Evolutionary conservation across 2,113 vertebrate genomes (phyloP).

Genomic region (Tursiops truncatus): DNA sequence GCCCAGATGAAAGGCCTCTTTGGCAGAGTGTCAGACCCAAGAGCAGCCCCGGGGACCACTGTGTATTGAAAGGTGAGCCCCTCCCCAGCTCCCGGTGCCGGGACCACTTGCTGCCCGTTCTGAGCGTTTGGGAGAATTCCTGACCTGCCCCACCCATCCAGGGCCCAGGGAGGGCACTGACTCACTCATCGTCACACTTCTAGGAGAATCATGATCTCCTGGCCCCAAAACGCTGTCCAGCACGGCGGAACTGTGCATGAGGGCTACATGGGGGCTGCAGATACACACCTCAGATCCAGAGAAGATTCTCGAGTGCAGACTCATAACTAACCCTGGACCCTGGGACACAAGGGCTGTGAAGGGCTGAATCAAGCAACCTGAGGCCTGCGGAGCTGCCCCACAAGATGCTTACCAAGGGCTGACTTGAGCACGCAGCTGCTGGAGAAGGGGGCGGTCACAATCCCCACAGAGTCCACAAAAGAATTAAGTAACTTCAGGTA

Average conservation of each 20-base stretch:
- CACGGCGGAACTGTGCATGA: neutral
- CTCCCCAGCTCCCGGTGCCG: rapidly evolving
- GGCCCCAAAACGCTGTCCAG: neutral
- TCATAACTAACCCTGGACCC: neutral
- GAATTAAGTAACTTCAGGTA: slow-evolving; percentile 94
- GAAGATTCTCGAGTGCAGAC: neutral
- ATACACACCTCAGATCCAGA: neutral
- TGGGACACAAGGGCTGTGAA: neutral
- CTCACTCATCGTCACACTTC: neutral
- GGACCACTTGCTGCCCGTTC: neutral
- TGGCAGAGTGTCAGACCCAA: neutral
- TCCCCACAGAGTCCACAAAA: slow-evolving; percentile 90
- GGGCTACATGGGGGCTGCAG: rapidly evolving
- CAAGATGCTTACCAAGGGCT: slow-evolving; percentile 80
- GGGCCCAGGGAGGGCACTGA: neutral
- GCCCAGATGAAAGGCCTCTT: neutral
- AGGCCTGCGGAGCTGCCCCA: rapidly evolving
- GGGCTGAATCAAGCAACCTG: rapidly evolving
- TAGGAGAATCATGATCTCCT: neutral
- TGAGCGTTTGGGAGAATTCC: neutral
- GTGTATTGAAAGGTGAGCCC: neutral
- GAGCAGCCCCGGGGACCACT: neutral
- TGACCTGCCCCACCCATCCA: neutral
- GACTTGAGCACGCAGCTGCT: slow-evolving; percentile 83
- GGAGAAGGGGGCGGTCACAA: slow-evolving; percentile 80